These are phyloP conservation scores for Sinocyclocheilus grahami DNA, from an alignment of 2,113 vertebrate species.

Conservation along the genomic window DNA sequence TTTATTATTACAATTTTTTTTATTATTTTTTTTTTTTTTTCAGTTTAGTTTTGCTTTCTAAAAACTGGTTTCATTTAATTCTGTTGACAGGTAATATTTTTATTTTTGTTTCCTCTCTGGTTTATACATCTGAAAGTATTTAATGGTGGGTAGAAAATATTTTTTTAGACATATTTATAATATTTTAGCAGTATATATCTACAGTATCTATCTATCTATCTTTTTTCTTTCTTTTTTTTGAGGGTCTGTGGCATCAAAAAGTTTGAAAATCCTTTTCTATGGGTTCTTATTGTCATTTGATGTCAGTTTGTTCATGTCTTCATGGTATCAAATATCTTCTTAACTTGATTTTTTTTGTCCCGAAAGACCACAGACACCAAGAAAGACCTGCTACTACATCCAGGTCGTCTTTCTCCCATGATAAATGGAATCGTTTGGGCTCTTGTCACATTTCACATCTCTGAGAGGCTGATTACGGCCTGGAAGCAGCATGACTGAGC, in stretches of 20 bases:
- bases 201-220: too few species aligned
- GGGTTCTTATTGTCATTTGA: neutral
- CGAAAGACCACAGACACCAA: neutral
- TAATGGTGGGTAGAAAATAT: too few species aligned
- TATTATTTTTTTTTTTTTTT: too few species aligned
- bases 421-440: neutral
- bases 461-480: neutral
- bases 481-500: neutral
- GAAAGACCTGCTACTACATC: neutral
- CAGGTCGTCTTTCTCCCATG: neutral
- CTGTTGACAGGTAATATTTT: too few species aligned
- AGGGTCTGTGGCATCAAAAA: neutral
- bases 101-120: too few species aligned
- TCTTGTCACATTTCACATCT: conserved; percentile 1
- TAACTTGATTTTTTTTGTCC: neutral
- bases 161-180: too few species aligned
- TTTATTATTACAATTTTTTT: too few species aligned
- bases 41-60: too few species aligned
- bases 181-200: too few species aligned
- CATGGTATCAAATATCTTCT: neutral
- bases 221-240: too few species aligned
- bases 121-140: too few species aligned
- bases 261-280: neutral
- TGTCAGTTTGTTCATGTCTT: neutral
- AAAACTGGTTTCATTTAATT: too few species aligned